Evolutionary conservation across 1,140 invertebrate species (phyloP).

Genomic region (Musca vetustissima): DNA sequence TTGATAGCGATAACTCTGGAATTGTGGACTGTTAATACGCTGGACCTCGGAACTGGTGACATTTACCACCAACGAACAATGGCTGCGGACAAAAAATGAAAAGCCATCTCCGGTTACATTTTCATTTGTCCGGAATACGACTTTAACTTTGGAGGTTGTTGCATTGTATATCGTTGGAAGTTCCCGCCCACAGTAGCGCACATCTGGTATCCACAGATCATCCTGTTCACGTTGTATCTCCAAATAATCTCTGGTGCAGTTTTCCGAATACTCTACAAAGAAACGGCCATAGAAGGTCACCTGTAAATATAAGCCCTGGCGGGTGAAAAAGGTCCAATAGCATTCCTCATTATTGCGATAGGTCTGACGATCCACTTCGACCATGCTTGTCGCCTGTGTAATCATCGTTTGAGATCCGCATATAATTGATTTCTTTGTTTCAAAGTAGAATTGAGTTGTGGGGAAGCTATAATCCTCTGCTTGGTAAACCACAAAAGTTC

Average conservation of each 20-base stretch:
- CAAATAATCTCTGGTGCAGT: conserved; percentile 79
- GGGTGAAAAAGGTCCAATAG: conserved; percentile 69
- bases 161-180: conserved; percentile 63
- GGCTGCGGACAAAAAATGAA: conserved; percentile 58
- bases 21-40: conserved; percentile 35
- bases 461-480: not conserved
- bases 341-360: conserved; percentile 70
- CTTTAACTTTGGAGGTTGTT: conserved; percentile 64
- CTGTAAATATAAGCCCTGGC: conserved; percentile 65
- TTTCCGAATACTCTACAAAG: conserved; percentile 67
- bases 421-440: not conserved
- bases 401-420: conserved; percentile 27
- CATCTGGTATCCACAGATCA: conserved; percentile 60
- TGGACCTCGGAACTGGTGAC: conserved; percentile 64
- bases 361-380: conserved; percentile 28
- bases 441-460: conserved; percentile 29
- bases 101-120: conserved; percentile 73
- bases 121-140: conserved; percentile 71
- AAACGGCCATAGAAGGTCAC: conserved; percentile 63
- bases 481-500: conserved; percentile 35
- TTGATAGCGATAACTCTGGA: conserved; percentile 34
- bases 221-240: conserved; percentile 58
- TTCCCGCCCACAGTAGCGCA: conserved; percentile 71
- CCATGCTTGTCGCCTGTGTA: not conserved
- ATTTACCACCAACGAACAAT: conserved; percentile 70